These are phyloP conservation scores for Syrphus vitripennis DNA, from an alignment of 2,888 invertebrate species.

Conservation along the genomic window DNA sequence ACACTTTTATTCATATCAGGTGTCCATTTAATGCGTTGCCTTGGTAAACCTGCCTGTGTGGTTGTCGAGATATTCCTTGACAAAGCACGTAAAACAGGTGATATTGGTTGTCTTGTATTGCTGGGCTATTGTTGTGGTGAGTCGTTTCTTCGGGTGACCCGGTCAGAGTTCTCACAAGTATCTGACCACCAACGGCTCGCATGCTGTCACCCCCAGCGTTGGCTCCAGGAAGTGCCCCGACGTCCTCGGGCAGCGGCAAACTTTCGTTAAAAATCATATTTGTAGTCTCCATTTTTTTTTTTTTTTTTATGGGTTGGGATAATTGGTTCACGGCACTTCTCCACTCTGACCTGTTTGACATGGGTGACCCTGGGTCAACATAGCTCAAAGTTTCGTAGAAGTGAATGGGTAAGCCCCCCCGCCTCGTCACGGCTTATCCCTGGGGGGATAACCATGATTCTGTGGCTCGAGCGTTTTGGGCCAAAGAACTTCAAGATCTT, in stretches of 20 bases:
- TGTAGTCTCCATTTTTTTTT: no score
- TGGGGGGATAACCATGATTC: no score
- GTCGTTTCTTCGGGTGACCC: background rate
- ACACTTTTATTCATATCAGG: background rate
- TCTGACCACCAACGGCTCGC: background rate
- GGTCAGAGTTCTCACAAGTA: background rate
- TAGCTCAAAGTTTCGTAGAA: no score
- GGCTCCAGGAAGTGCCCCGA: conserved; percentile 3
- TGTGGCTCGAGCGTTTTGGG: no score
- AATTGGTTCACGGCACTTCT: no score
- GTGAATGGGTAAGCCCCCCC: no score
- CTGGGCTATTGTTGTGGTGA: background rate
- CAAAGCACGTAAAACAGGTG: background rate
- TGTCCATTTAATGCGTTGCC: background rate
- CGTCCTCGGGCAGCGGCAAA: background rate
- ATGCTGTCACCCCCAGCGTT: conserved; percentile 18
- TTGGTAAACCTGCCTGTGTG: background rate
- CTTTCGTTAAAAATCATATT: no score
- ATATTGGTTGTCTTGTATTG: background rate
- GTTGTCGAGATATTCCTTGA: background rate
- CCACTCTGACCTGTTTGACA: no score
- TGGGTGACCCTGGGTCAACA: no score
- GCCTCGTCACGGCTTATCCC: no score
- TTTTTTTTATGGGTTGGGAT: no score
- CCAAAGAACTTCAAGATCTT: no score